Evolutionary conservation across 1,140 invertebrate genomes (phyloP).

Genomic region (Limonius californicus): DNA sequence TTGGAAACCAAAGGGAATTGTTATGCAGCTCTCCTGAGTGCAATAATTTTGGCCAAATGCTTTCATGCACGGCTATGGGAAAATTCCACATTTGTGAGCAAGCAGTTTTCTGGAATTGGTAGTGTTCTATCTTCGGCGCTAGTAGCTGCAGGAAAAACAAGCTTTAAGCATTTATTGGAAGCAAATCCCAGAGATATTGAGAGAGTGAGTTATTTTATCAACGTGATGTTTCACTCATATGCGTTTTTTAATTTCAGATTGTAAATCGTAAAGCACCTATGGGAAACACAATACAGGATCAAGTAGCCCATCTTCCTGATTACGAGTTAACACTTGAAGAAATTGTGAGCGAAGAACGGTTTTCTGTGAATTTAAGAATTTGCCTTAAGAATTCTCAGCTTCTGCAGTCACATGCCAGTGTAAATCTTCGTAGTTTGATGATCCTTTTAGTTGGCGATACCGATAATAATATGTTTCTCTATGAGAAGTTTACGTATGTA

Average conservation of each 20-base stretch:
- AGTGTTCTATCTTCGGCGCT: slow-evolving; percentile 60
- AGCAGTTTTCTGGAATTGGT: slow-evolving; percentile 70
- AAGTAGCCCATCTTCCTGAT: slow-evolving; percentile 33
- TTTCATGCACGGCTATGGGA: slow-evolving; percentile 68
- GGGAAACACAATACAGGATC: slow-evolving; percentile 36
- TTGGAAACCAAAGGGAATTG: slow-evolving; percentile 41
- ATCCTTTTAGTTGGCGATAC: slow-evolving; percentile 35
- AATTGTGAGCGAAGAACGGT: slow-evolving; percentile 8
- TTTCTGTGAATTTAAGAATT: slow-evolving; percentile 24
- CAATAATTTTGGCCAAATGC: slow-evolving; percentile 63
- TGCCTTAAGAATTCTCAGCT: slow-evolving; percentile 27
- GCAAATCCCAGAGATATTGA: slow-evolving; percentile 72
- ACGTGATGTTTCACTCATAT: background rate
- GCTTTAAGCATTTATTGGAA: slow-evolving; percentile 61
- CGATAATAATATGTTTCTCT: slow-evolving; percentile 36
- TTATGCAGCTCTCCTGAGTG: slow-evolving; percentile 54
- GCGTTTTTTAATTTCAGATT: slow-evolving; percentile 29
- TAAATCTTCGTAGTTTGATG: slow-evolving; percentile 34
- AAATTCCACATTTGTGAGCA: slow-evolving; percentile 65
- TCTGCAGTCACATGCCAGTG: slow-evolving; percentile 27
- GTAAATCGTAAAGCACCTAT: slow-evolving; percentile 37
- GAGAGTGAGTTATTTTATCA: slow-evolving; percentile 53
- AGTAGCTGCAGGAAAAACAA: slow-evolving; percentile 61
- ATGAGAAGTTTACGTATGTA: slow-evolving; percentile 39
- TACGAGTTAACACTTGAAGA: slow-evolving; percentile 26